Evolutionary conservation across 2,113 vertebrate genomes (phyloP), one percentile per base, ranked within the genome.

Genomic region (Ptilonorhynchus violaceus): DNA sequence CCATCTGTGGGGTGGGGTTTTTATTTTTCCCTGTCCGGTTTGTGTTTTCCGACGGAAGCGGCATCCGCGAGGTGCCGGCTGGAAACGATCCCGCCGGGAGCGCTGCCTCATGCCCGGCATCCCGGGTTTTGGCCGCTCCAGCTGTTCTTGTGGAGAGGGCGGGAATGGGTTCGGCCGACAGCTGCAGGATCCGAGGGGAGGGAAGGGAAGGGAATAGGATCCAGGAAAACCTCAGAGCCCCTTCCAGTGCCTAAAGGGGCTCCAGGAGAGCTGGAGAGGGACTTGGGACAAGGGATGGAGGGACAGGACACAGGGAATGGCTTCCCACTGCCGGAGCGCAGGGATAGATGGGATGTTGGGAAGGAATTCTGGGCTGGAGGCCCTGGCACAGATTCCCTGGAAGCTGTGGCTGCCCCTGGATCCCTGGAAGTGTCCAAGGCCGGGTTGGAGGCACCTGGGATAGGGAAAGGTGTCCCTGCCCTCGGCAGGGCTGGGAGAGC

Each of bases 101-200:
- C n/a, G 50, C 90, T 4, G 69, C 93, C 75, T 39, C 90, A 44
- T 95, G 83, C 89, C 94, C 96, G 58, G 96, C 82, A 52, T 92
- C 95, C 96, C 95, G 44, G 37, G 59, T 91, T 92, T 94, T 85
- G 97, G 94, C 95, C 12, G 28, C 89, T 93, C 97, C 98, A 98
- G 98, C 98, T 98, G 98, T 98, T 98, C 97, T 86, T 92, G 69
- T 70, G 94, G 85, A 94, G 93, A 95, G 96, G 85, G 47, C 46
- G 97, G 50, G 97, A 96, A 92, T 67, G 90, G 83, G 85, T 72
- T 77, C 94, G 91, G 88, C 92, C 86, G 97, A 97, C 98, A 98
- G 98, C 98, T 98, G 98, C 98, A 88, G 86, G 47, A 73, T 41
- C 95, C 53, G 77, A 86, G 96, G 50, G 85, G 94, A 96, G 63